phyloP scores from a whole-genome alignment of 2,113 vertebrate species.

The Cichladusa arquata region DNA sequence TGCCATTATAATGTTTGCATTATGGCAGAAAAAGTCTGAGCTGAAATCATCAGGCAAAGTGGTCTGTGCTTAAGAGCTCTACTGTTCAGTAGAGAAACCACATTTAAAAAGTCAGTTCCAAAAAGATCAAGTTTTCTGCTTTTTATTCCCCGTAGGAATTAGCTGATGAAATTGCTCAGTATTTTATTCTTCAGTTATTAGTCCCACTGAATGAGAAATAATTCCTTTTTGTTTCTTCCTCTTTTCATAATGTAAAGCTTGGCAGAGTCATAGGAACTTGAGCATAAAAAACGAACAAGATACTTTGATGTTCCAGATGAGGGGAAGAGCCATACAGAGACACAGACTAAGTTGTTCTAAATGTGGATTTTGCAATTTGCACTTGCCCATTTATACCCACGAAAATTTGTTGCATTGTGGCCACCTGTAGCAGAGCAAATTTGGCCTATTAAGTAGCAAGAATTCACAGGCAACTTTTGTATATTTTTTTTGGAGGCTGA shows the following conservation, averaged over 20 bases:
- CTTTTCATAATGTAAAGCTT: neutral
- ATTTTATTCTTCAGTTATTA: slow-evolving; percentile 24
- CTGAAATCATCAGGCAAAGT: neutral
- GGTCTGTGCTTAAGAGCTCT: neutral
- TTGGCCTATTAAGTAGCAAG: neutral
- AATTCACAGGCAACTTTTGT: neutral
- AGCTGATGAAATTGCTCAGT: slow-evolving; percentile 28
- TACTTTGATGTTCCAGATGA: neutral
- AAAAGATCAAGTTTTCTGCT: neutral
- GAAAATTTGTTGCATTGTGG: neutral
- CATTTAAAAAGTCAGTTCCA: neutral
- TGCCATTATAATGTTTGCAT: neutral
- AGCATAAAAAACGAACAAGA: neutral
- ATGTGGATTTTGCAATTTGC: neutral
- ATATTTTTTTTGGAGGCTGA: neutral
- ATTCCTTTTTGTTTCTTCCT: neutral
- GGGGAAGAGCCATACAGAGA: neutral
- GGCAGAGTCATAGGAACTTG: neutral
- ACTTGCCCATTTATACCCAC: neutral
- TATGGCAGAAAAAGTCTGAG: neutral
- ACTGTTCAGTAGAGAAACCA: neutral
- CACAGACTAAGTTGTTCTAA: neutral
- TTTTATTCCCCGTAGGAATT: neutral
- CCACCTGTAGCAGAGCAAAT: neutral
- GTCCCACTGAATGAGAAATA: slow-evolving; percentile 15